Percentiles rank a stretch among this genome's conserved stretches.
Conservation (phyloP, 2,888 invertebrate genomes). For the Euspilapteryx auroguttella region DNA sequence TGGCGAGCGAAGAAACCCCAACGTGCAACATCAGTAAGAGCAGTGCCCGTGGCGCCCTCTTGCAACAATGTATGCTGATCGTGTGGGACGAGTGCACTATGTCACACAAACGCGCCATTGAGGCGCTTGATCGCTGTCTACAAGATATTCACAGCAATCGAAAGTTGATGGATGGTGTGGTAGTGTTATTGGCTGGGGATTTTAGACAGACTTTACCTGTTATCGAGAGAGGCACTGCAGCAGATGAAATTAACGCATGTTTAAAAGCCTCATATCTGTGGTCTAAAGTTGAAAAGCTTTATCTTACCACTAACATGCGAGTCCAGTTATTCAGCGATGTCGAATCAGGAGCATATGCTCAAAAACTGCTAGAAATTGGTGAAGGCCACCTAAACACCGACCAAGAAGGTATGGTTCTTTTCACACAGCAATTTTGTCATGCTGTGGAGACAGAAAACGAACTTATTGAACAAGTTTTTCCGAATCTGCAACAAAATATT, state of each 20-base stretch:
- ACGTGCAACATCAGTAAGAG: slow-evolving; percentile 11
- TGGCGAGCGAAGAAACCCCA: slow-evolving; percentile 10
- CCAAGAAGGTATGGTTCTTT: slow-evolving; percentile 11
- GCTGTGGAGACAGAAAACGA: slow-evolving; percentile 5
- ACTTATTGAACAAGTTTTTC: slow-evolving; percentile 11
- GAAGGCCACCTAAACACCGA: slow-evolving; percentile 11
- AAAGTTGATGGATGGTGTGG: slow-evolving; percentile 10
- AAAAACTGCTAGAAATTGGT: slow-evolving; percentile 11
- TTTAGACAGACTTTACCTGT: too few species aligned
- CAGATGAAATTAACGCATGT: slow-evolving; percentile 13
- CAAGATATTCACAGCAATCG: slow-evolving; percentile 8
- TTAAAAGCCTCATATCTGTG: slow-evolving; percentile 11
- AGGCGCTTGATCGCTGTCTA: slow-evolving; percentile 8
- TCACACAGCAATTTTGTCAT: slow-evolving; percentile 10
- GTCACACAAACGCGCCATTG: slow-evolving; percentile 9
- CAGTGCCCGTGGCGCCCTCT: slow-evolving; percentile 8
- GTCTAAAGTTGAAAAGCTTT: slow-evolving; percentile 11
- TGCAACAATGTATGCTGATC: slow-evolving; percentile 10
- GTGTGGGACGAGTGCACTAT: too few species aligned
- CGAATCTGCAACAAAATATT: too few species aligned
- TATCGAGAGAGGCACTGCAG: slow-evolving; percentile 11
- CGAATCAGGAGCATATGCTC: slow-evolving; percentile 11
- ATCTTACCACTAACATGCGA: slow-evolving; percentile 13
- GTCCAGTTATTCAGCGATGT: slow-evolving; percentile 11
- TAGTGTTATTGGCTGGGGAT: slow-evolving; percentile 10